Percentiles rank a stretch among this genome's conserved stretches.
phyloP scores from a whole-genome alignment of 2,888 invertebrate genomes.

The Oscheius sp. region DNA sequence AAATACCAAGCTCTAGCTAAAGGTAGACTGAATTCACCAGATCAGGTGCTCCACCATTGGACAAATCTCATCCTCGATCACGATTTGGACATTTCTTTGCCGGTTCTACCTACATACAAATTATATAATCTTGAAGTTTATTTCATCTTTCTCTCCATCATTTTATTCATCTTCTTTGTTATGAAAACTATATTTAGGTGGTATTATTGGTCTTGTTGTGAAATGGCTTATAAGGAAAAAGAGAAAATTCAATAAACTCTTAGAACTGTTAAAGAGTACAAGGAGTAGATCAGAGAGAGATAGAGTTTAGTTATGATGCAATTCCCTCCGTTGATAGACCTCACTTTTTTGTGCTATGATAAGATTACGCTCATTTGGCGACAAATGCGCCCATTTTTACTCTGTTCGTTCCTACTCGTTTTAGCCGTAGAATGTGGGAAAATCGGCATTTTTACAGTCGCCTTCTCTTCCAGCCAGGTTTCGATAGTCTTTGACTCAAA shows the following conservation, averaged over 20 bases:
- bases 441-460: constrained; percentile 23
- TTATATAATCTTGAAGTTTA: constrained; percentile 25
- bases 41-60: constrained; percentile 16
- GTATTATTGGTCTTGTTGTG: constrained; percentile 35
- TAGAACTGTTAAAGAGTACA: too few relatives aligned
- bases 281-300: too few relatives aligned
- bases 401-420: too few relatives aligned
- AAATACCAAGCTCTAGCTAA: constrained; percentile 6
- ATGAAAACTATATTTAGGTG: background rate
- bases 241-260: constrained; percentile 28
- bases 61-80: constrained; percentile 6
- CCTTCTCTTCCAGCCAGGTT: constrained; percentile 22
- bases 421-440: background rate
- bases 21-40: background rate
- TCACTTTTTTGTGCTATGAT: too few relatives aligned
- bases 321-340: too few relatives aligned
- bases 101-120: constrained; percentile 4
- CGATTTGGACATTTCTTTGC: constrained; percentile 6
- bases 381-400: too few relatives aligned
- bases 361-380: too few relatives aligned
- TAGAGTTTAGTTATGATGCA: too few relatives aligned
- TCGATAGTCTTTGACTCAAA: background rate
- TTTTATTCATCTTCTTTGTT: background rate
- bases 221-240: constrained; percentile 33
- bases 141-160: background rate